These are phyloP conservation scores for Drosophila cognata DNA, from an alignment of 2,888 invertebrate genomes.

Conservation along the genomic window DNA sequence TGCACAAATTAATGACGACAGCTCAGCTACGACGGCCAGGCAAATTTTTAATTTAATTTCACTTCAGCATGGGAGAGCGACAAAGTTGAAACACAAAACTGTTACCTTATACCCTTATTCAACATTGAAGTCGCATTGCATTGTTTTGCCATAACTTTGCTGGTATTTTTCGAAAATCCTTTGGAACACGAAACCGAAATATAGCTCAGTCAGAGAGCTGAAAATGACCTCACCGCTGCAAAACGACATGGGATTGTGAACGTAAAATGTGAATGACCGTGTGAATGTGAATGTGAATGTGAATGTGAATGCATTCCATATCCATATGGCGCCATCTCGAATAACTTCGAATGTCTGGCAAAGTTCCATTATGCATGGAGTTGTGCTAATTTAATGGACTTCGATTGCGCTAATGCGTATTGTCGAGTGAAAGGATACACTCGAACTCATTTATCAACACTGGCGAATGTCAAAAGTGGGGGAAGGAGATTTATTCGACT, in stretches of 20 bases:
- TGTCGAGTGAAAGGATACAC: not conserved
- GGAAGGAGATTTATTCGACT: not conserved
- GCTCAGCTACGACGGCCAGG: constrained; percentile 11
- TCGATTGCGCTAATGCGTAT: constrained; percentile 48
- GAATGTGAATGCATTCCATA: not conserved
- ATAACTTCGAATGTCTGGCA: constrained; percentile 7
- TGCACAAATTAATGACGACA: constrained; percentile 52
- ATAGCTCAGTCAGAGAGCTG: constrained; percentile 32
- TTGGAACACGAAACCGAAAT: constrained; percentile 26
- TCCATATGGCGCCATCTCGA: not conserved
- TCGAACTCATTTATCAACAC: constrained; percentile 1
- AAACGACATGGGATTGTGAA: constrained; percentile 54
- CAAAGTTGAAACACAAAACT: constrained; percentile 54
- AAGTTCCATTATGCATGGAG: constrained; percentile 15
- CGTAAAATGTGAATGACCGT: not conserved
- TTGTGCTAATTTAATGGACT: constrained; percentile 64
- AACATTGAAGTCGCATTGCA: constrained; percentile 13
- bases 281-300: not conserved
- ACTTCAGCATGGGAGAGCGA: constrained; percentile 39
- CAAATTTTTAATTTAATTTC: constrained; percentile 55
- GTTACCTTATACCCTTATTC: constrained; percentile 25
- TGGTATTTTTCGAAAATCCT: constrained; percentile 31
- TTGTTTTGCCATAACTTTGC: constrained; percentile 8
- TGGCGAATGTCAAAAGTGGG: constrained; percentile 6
- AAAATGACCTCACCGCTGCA: constrained; percentile 41